Evolutionary conservation across 1,140 invertebrate genomes (phyloP).

Genomic region (Nephila pilipes): DNA sequence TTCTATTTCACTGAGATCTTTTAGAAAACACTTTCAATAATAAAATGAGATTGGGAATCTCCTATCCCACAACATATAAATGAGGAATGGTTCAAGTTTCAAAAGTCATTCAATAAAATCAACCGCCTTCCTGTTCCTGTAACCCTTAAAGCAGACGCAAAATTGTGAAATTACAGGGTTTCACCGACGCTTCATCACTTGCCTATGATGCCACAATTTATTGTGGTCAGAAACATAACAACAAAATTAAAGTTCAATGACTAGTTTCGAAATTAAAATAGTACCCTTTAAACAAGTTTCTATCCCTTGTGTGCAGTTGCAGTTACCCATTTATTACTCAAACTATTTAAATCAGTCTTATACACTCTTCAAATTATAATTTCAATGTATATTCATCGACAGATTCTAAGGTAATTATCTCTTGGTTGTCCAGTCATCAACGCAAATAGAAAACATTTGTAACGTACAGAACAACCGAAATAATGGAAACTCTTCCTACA

Average conservation of each 20-base stretch:
- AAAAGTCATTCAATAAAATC: neutral
- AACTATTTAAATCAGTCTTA: neutral
- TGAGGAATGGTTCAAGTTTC: neutral
- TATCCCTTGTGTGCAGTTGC: neutral
- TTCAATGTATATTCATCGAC: neutral
- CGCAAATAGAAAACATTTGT: too few species aligned
- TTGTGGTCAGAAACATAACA: neutral
- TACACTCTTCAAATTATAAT: neutral
- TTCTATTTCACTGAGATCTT: too few species aligned
- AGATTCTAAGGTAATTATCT: too few species aligned
- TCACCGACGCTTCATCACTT: neutral
- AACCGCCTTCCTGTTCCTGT: neutral
- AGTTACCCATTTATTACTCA: neutral
- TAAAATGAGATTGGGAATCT: too few species aligned
- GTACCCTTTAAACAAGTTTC: neutral
- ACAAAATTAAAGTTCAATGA: neutral
- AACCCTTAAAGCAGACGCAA: neutral
- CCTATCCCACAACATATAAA: too few species aligned
- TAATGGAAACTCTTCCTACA: fast-evolving
- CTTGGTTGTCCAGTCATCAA: too few species aligned
- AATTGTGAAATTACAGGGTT: neutral
- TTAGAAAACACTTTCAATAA: too few species aligned
- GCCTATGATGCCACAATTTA: neutral
- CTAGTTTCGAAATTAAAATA: neutral
- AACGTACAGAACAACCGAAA: too few species aligned